Base-by-base conservation (phyloP, 1,140 invertebrate genomes). In the Leptinotarsa defecta region DNA sequence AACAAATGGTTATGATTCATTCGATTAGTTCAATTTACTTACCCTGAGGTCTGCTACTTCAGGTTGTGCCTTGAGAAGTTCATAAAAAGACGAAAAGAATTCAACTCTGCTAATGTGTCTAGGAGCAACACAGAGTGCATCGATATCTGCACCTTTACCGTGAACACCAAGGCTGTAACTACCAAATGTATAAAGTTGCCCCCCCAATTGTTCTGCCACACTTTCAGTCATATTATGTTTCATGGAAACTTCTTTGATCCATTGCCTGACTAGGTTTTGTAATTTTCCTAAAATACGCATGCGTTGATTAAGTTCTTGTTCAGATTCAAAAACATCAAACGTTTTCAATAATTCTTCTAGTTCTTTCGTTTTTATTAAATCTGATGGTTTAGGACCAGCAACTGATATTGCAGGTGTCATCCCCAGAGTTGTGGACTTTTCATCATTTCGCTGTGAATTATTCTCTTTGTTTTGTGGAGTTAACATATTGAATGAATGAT, bases 151-250 rank as follows among this genome's bases (percentile, higher is more conserved):
- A 63, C 98, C 96, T 89, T 94, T 93, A 81, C 95, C 96, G 86
- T 99, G 97, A n/a, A 99, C 94, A 74, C 93, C 94, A 78, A 94
- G 86, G 76, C 93, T 89, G 82, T 94, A 99, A 69, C 98, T 99
- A 67, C 98, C 98, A 89, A 99, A 99, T 27, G 98, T 99, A 83
- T 97, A 99, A 75, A 99, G 97, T 88, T 98, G 99, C 3, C 98
- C 98, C 67, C 98, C 97, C 77, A 98, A 91, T 83, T 92, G 91
- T 76, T 95, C 94, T 11, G 95, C 94, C 0, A 95, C 91, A 82
- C 90, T 93, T 77, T 91, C 89, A 6, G 96, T 95, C 92, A 98
- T 95, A 84, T 96, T 96, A 86, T 94, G 95, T 80, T 91, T 89
- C 68, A 96, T 87, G 78, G 95, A 96, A 15, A 96, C 89, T 79